These are phyloP conservation scores for Tympanuchus pallidicinctus DNA, from an alignment of 2,113 vertebrate species.

Conservation along the genomic window DNA sequence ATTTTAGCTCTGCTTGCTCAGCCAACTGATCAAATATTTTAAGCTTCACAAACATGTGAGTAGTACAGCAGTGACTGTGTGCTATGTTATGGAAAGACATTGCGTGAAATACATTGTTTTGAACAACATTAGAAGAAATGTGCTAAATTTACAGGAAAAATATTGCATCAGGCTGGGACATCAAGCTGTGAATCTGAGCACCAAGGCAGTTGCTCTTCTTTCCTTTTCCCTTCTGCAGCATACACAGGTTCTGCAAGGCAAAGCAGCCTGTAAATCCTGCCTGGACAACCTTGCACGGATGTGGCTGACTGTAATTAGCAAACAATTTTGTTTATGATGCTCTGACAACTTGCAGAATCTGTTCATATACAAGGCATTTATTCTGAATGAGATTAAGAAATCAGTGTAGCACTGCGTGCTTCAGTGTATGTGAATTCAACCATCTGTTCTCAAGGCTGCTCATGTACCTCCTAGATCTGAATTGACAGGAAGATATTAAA, in stretches of 20 bases:
- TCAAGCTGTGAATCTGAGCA: neutral
- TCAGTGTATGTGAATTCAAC: conserved; percentile 53
- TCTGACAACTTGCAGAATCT: conserved; percentile 53
- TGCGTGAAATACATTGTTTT: neutral
- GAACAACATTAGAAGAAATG: neutral
- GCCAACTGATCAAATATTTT: neutral
- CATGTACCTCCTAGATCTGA: conserved; percentile 10
- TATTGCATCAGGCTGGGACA: neutral
- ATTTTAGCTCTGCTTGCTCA: conserved; percentile 18
- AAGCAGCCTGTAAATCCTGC: conserved; percentile 45
- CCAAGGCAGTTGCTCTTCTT: neutral
- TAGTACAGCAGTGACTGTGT: conserved; percentile 8
- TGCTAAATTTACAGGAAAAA: conserved; percentile 7
- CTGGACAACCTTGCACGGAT: conserved; percentile 16
- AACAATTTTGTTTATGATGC: conserved; percentile 59
- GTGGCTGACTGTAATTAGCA: conserved; percentile 56
- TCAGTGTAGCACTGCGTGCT: conserved; percentile 36
- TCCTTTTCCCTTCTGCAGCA: neutral
- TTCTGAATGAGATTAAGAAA: conserved; percentile 69
- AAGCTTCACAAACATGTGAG: neutral
- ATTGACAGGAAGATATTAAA: conserved; percentile 54
- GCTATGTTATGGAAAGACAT: neutral
- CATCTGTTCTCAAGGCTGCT: conserved; percentile 62
- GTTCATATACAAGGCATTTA: conserved; percentile 63
- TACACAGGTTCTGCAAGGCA: conserved; percentile 15